Conservation (phyloP, 1,140 invertebrate species). For the Metopolophium dirhodum region DNA sequence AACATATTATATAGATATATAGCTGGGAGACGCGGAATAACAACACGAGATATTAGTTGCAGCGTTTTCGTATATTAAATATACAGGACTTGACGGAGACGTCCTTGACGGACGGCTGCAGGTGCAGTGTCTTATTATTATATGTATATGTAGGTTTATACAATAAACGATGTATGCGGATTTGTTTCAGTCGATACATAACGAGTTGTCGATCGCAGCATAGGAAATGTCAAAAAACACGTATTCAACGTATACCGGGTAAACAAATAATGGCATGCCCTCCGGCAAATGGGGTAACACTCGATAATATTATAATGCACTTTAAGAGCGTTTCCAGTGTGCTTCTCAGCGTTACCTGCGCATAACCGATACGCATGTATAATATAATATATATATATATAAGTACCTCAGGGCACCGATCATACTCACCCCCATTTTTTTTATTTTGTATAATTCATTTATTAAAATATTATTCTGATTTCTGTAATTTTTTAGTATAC, state of each 20-base stretch:
- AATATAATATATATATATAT: no score
- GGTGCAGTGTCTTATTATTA: neutral
- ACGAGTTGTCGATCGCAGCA: neutral
- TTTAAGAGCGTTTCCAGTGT: neutral
- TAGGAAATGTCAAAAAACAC: conserved; percentile 34
- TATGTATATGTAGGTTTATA: neutral
- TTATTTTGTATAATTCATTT: neutral
- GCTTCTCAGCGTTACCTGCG: neutral
- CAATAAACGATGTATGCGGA: neutral
- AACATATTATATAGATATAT: neutral
- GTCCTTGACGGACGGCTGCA: neutral
- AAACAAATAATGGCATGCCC: neutral
- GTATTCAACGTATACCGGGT: neutral
- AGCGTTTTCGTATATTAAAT: neutral
- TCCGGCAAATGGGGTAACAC: neutral
- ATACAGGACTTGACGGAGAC: neutral
- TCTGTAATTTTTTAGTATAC: neutral
- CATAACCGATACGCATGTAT: neutral
- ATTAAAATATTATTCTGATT: neutral
- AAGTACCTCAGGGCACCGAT: no score
- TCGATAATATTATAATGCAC: neutral
- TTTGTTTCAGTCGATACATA: neutral
- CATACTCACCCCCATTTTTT: neutral
- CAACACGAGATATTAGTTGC: neutral
- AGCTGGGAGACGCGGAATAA: neutral